These are phyloP conservation scores for Lithobates pipiens DNA, from an alignment of 2,797 vertebrate genomes.

Conservation along the genomic window DNA sequence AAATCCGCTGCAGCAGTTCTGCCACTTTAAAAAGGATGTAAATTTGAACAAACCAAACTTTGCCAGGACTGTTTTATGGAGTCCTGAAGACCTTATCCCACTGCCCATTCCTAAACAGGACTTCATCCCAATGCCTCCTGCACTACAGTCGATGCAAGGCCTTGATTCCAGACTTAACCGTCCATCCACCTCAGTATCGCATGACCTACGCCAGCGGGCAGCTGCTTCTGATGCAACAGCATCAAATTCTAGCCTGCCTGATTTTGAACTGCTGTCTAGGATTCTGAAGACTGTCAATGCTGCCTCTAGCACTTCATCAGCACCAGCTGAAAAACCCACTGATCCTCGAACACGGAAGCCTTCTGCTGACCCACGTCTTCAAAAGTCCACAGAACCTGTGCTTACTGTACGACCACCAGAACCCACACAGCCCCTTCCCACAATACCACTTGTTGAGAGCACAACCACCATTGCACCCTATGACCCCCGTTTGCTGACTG, in stretches of 20 bases:
- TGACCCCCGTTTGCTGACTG: slow-evolving; percentile 86
- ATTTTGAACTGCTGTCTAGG: slow-evolving; percentile 91
- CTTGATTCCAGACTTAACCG: slow-evolving; percentile 83
- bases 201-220: slow-evolving; percentile 66
- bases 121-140: slow-evolving; percentile 81
- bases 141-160: slow-evolving; percentile 81
- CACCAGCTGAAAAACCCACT: slow-evolving; percentile 68
- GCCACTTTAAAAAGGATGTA: slow-evolving; percentile 93
- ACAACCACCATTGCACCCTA: slow-evolving; percentile 79
- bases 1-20: slow-evolving; percentile 89
- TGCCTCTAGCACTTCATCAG: slow-evolving; percentile 65
- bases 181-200: slow-evolving; percentile 34
- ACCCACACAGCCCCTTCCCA: slow-evolving; percentile 54
- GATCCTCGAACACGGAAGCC: slow-evolving; percentile 84
- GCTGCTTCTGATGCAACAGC: slow-evolving; percentile 62
- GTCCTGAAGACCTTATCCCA: slow-evolving; percentile 91
- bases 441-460: slow-evolving; percentile 9
- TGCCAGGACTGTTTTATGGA: slow-evolving; percentile 88
- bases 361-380: slow-evolving; percentile 83
- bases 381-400: slow-evolving; percentile 78
- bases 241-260: slow-evolving; percentile 77
- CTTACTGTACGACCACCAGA: slow-evolving; percentile 60
- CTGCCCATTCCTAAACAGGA: slow-evolving; percentile 89
- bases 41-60: slow-evolving; percentile 84
- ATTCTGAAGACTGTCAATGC: slow-evolving; percentile 89